Conservation (phyloP, 1,140 invertebrate species). For the Drosophila ogumai region DNA sequence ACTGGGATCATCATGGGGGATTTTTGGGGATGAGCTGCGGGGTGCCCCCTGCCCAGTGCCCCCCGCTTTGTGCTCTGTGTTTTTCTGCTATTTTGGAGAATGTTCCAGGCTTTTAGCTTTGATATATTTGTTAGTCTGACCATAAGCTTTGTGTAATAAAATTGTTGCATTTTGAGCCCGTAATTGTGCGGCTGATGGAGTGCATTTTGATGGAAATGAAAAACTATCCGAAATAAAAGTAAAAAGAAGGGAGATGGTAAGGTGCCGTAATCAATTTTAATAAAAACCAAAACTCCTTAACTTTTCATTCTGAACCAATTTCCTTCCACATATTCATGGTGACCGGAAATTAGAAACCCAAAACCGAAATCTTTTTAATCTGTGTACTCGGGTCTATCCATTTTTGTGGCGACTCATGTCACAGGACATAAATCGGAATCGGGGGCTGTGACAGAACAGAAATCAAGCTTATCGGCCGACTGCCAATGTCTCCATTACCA, state of each 20-base stretch:
- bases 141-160: slow-evolving; percentile 73
- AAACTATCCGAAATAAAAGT: neutral
- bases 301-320: slow-evolving; percentile 12
- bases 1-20: slow-evolving; percentile 45
- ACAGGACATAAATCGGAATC: slow-evolving; percentile 50
- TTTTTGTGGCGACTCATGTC: slow-evolving; percentile 43
- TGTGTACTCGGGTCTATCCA: slow-evolving; percentile 28
- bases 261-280: slow-evolving; percentile 22
- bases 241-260: too few species aligned
- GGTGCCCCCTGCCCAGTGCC: slow-evolving; percentile 20
- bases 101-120: slow-evolving; percentile 72
- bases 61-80: slow-evolving; percentile 11
- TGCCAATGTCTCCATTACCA: slow-evolving; percentile 41
- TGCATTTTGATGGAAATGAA: slow-evolving; percentile 42
- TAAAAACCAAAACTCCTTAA: neutral
- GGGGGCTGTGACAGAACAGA: slow-evolving; percentile 49
- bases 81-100: slow-evolving; percentile 49
- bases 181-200: slow-evolving; percentile 57
- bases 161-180: slow-evolving; percentile 58
- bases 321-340: slow-evolving; percentile 36
- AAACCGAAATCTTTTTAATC: slow-evolving; percentile 29
- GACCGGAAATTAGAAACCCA: slow-evolving; percentile 61
- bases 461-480: slow-evolving; percentile 58
- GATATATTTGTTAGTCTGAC: slow-evolving; percentile 77
- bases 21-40: slow-evolving; percentile 49